phyloP scores from a whole-genome alignment of 1,140 invertebrate genomes.

The Orius insidiosus region DNA sequence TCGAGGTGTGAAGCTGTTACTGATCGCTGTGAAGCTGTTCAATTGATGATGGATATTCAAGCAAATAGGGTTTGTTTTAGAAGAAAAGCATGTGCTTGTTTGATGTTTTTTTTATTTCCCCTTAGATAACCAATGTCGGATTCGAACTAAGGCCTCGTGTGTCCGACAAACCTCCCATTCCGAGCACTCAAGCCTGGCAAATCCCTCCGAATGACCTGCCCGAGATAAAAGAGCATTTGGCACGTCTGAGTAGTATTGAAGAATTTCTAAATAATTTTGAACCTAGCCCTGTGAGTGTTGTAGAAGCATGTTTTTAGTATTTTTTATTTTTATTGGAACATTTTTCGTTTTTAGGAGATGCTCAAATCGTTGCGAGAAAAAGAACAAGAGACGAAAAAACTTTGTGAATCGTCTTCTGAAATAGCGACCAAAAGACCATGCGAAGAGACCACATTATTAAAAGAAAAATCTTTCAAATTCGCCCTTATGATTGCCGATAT shows the following conservation, averaged over 20 bases:
- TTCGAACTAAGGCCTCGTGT: conserved; percentile 36
- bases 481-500: conserved; percentile 9
- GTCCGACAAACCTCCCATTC: conserved; percentile 24
- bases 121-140: conserved; percentile 39
- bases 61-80: conserved; percentile 36
- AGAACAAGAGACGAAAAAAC: conserved; percentile 27
- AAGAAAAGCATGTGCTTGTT: conserved; percentile 1
- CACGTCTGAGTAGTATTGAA: conserved; percentile 12
- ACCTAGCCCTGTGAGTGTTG: conserved; percentile 4
- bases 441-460: conserved; percentile 11
- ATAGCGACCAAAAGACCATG: conserved; percentile 9
- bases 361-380: conserved; percentile 36
- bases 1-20: conserved; percentile 52
- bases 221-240: conserved; percentile 7
- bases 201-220: conserved; percentile 9
- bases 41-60: conserved; percentile 66
- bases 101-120: conserved; percentile 10
- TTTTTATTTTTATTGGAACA: conserved; percentile 19
- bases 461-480: conserved; percentile 13
- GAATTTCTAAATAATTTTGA: conserved; percentile 4
- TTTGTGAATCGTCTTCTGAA: conserved; percentile 10
- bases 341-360: conserved; percentile 29
- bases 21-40: conserved; percentile 63
- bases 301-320: background rate
- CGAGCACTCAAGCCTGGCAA: conserved; percentile 21